Base-by-base conservation (phyloP, 2,888 invertebrate species). In the Spilarctia lutea region DNA sequence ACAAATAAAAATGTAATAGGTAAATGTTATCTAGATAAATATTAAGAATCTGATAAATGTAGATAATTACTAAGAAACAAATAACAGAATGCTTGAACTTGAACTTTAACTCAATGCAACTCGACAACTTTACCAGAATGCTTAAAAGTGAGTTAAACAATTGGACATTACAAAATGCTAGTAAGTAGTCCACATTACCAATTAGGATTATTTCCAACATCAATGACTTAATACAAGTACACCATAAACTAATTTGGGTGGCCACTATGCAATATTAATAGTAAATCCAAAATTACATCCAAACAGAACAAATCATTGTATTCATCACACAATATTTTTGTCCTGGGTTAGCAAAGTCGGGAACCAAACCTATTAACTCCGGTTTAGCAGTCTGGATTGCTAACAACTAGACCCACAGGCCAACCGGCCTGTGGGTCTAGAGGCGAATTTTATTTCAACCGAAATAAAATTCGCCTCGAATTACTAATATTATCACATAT, bases 401-500 rank as follows among this genome's bases (percentile, higher is more conserved):
- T 42, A 42, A 42, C 42, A 1, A 11, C 42, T 42, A 42, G 42
- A 11, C 42, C 42, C 6, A 35, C 6, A n/a, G n/a, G n/a, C n/a
- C n/a, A n/a, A n/a, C n/a, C n/a, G n/a, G n/a, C n/a, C n/a, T n/a
- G n/a, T n/a, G n/a, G n/a, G n/a, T n/a, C n/a, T n/a, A n/a, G n/a
- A n/a, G n/a, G n/a, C n/a, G n/a, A n/a, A n/a, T n/a, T n/a, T n/a
- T n/a, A n/a, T n/a, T n/a, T n/a, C n/a, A n/a, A n/a, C n/a, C n/a
- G n/a, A n/a, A n/a, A n/a, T n/a, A n/a, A n/a, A n/a, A 45, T 3
- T 42, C 80, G 75, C 79, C 78, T 83, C 75, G 66, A 77, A 80
- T 74, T 66, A 76, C 73, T 79, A 84, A 78, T 79, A 83, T 75
- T 88, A 90, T 87, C 86, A 89, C 90, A 87, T 85, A n/a, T 85